Percentiles rank a stretch among this genome's conserved stretches.
Conservation (phyloP, 2,113 vertebrate genomes). For the Tenebrosternarchus preto region DNA sequence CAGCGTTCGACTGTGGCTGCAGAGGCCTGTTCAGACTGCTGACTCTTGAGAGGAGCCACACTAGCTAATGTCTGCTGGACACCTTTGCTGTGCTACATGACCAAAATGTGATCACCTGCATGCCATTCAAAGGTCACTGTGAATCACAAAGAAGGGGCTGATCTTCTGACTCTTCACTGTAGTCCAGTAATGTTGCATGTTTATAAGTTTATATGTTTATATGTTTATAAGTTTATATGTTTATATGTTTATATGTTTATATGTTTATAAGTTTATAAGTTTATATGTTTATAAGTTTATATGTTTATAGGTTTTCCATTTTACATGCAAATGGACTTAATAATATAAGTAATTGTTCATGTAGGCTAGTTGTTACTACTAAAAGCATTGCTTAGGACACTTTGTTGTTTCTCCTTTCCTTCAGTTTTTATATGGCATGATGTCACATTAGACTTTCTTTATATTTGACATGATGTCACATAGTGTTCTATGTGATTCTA, state of each 20-base stretch:
- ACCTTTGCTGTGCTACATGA: background rate
- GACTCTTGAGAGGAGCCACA: slow-evolving; percentile 2
- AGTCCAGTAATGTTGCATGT: background rate
- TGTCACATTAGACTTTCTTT: slow-evolving; percentile 32
- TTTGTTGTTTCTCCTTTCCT: background rate
- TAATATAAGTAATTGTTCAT: background rate
- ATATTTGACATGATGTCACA: no score
- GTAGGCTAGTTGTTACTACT: background rate
- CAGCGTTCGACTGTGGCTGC: slow-evolving; percentile 15
- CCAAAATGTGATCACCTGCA: no score
- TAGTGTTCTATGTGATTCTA: no score
- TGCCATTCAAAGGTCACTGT: no score
- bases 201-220: no score
- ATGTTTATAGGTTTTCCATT: background rate
- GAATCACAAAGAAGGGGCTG: no score
- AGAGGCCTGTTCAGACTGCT: background rate
- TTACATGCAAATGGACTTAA: no score
- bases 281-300: background rate
- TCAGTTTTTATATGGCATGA: slow-evolving; percentile 17
- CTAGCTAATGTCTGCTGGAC: background rate
- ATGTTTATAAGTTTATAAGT: no score
- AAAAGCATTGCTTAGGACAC: background rate
- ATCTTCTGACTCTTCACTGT: background rate
- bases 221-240: no score
- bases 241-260: no score